Percentiles rank a stretch among this genome's conserved stretches.
phyloP scores from a whole-genome alignment of 2,797 vertebrate genomes.

The Enteromius paludinosus region DNA sequence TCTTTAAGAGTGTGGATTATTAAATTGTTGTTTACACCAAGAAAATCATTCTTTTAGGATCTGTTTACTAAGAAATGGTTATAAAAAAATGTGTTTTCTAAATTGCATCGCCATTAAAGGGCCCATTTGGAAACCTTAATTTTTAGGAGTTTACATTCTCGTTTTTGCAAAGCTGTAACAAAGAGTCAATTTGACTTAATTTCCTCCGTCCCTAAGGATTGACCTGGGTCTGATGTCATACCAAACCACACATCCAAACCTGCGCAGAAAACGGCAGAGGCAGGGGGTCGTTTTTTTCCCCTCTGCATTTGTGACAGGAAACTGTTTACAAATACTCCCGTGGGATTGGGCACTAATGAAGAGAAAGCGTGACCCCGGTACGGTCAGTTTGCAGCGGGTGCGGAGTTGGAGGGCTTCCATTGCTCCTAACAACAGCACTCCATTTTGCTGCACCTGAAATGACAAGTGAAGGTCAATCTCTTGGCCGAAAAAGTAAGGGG shows the following conservation, averaged over 20 bases:
- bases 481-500: conserved; percentile 42
- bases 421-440: conserved; percentile 43
- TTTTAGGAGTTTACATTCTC: neutral
- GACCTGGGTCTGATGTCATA: conserved; percentile 22
- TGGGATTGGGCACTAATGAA: conserved; percentile 43
- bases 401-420: conserved; percentile 56
- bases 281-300: conserved; percentile 34
- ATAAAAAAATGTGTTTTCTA: neutral
- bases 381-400: conserved; percentile 40
- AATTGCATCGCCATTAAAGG: neutral
- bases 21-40: neutral
- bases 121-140: neutral
- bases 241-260: neutral
- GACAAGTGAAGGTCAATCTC: conserved; percentile 56
- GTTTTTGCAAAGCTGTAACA: conserved; percentile 42
- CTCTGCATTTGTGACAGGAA: conserved; percentile 30
- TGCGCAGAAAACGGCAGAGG: conserved; percentile 16
- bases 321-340: conserved; percentile 57
- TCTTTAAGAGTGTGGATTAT: neutral
- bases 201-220: conserved; percentile 30
- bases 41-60: neutral
- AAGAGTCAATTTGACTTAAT: conserved; percentile 32
- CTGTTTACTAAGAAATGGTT: neutral
- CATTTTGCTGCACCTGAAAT: conserved; percentile 51
- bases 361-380: conserved; percentile 59